Evolutionary conservation across 1,140 invertebrate species (phyloP).

Genomic region (Aphis gossypii): DNA sequence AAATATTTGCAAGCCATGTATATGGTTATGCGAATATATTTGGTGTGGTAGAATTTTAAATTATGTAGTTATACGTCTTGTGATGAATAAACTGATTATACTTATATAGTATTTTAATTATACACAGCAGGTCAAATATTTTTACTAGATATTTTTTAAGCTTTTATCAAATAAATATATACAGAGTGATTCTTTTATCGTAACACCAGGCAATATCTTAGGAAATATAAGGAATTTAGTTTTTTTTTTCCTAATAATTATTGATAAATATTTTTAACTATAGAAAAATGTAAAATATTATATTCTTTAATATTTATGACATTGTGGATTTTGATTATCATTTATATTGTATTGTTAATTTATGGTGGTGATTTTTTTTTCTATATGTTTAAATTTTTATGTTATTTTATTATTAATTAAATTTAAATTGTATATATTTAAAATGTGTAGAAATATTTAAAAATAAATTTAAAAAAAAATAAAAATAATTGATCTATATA

Average conservation of each 20-base stretch:
- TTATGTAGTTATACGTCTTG: neutral
- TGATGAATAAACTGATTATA: neutral
- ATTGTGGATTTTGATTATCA: neutral
- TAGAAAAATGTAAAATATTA: constrained; percentile 5
- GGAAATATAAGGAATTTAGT: neutral
- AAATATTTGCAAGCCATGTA: neutral
- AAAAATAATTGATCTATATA: neutral
- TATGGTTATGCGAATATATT: neutral
- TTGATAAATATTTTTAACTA: neutral
- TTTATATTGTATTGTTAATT: neutral
- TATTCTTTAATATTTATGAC: neutral
- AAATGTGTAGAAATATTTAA: neutral
- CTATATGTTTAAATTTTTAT: neutral
- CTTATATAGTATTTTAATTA: neutral
- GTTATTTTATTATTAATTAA: neutral
- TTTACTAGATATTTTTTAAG: neutral
- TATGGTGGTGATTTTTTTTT: neutral
- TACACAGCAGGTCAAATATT: neutral
- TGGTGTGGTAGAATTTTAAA: neutral
- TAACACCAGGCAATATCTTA: neutral
- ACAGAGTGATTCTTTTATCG: neutral
- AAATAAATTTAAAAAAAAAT: neutral
- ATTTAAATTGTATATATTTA: neutral
- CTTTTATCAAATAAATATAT: neutral
- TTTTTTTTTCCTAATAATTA: neutral